Evolutionary conservation across 2,113 vertebrate species (phyloP), one percentile per base, ranked within the genome.

Genomic region (Channa argus): DNA sequence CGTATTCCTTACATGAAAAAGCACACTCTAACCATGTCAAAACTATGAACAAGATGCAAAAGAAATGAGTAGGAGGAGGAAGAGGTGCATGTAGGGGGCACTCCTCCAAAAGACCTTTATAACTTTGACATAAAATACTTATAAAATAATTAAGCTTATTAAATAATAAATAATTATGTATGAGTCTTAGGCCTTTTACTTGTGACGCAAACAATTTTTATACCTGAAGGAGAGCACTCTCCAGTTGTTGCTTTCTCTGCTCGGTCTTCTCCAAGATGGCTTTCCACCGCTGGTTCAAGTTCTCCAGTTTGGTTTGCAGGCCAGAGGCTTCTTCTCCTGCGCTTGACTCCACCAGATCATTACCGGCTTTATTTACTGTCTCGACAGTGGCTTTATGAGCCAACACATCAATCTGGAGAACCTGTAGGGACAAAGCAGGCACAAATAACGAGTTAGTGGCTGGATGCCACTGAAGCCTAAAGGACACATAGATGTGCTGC

Each of bases 371-470:
- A 59, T 96, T 97, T 79, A 99, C 97, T 0, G 96, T 95, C 92
- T 98, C 96, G 52, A 99, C 96, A 0, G 97, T 99, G 13, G 96
- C 93, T 83, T 97, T 95, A 75, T 99, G 98, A 76, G 98, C 98
- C 71, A 98, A 86, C 54, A 99, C 97, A 41, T 99, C 98, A 63
- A 97, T 98, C 86, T 98, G 96, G 9, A 99, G 96, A 50, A 99
- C 96, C 98, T 99, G 87, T 37, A 36, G 41, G 63, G 9, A 80
- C 33, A 15, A 53, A 45, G 8, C 8, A 64, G 24, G 5, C 52
- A 80, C 13, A 51, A 59, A 36, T 0, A 6, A 3, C 0, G 3
- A 14, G 11, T 64, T 51, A 24, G 9, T 54, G 8, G 10, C 14
- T 41, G 41, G 51, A 45, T 24, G n/a, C 46, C 51, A 14, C 45